Conservation (phyloP, 2,113 vertebrate species). For the Engraulis encrasicolus region DNA sequence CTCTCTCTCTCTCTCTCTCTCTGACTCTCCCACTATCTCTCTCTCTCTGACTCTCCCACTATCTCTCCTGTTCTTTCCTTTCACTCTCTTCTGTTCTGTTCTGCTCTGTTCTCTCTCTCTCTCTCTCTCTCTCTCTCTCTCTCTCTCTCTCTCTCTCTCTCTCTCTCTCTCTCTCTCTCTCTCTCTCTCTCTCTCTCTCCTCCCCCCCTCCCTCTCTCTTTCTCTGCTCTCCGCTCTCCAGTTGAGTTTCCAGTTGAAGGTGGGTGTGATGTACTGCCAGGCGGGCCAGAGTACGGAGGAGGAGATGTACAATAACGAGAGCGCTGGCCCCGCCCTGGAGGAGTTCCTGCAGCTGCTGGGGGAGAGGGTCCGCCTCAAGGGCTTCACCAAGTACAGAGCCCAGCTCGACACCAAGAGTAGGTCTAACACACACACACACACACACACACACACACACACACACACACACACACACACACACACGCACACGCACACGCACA, state of each 20-base stretch:
- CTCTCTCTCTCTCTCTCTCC: slow-evolving; percentile 11
- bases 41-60: no score
- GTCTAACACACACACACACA: slow-evolving; percentile 49
- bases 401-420: slow-evolving; percentile 98
- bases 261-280: slow-evolving; percentile 98
- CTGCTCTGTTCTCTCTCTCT: not conserved
- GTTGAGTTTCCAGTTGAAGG: slow-evolving; percentile 97
- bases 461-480: no score
- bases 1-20: not conserved
- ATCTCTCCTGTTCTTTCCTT: no score
- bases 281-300: slow-evolving; percentile 95
- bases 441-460: not conserved
- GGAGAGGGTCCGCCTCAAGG: slow-evolving; percentile 93
- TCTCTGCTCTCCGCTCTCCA: slow-evolving; percentile 54
- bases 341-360: slow-evolving; percentile 96
- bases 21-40: no score
- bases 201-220: slow-evolving; percentile 32
- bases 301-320: slow-evolving; percentile 99
- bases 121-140: not conserved
- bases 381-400: slow-evolving; percentile 95
- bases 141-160: not conserved
- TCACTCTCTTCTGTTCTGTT: not conserved
- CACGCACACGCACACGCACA: not conserved
- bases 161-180: not conserved
- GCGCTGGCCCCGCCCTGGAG: slow-evolving; percentile 90